phyloP scores from a whole-genome alignment of 2,888 invertebrate genomes.

The Lagria hirta region DNA sequence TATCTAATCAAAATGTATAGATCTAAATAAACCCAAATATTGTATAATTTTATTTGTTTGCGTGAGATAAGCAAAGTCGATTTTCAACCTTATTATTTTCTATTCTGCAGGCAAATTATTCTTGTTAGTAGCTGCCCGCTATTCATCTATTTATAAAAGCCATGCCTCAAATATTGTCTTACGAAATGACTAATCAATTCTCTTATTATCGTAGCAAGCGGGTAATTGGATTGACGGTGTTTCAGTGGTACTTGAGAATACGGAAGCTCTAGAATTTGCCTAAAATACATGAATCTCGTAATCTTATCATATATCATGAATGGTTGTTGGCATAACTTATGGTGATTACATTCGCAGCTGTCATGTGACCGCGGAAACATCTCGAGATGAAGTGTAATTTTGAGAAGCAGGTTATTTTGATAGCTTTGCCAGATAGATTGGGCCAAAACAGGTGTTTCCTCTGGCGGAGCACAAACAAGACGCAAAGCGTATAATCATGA shows the following conservation, averaged over 20 bases:
- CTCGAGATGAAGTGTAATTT: slow-evolving; percentile 18
- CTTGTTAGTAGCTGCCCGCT: too few species aligned
- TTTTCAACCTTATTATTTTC: too few species aligned
- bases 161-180: slow-evolving; percentile 3
- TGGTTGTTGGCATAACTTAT: slow-evolving; percentile 11
- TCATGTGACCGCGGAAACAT: slow-evolving; percentile 23
- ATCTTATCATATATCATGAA: slow-evolving; percentile 4
- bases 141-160: too few species aligned
- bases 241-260: background rate
- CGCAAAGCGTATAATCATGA: too few species aligned
- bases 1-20: too few species aligned
- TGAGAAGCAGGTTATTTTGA: slow-evolving; percentile 30
- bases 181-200: slow-evolving; percentile 9
- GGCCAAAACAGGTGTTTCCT: slow-evolving; percentile 26
- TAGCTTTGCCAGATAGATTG: slow-evolving; percentile 28
- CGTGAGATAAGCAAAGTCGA: too few species aligned
- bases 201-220: slow-evolving; percentile 3
- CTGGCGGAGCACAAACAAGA: too few species aligned
- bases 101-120: too few species aligned
- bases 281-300: slow-evolving; percentile 10
- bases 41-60: too few species aligned
- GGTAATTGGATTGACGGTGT: slow-evolving; percentile 6
- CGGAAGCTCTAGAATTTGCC: background rate
- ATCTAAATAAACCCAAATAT: too few species aligned
- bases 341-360: slow-evolving; percentile 34